These are phyloP conservation scores for Zaprionus tsacasi DNA, from an alignment of 1,140 invertebrate species.

Conservation along the genomic window DNA sequence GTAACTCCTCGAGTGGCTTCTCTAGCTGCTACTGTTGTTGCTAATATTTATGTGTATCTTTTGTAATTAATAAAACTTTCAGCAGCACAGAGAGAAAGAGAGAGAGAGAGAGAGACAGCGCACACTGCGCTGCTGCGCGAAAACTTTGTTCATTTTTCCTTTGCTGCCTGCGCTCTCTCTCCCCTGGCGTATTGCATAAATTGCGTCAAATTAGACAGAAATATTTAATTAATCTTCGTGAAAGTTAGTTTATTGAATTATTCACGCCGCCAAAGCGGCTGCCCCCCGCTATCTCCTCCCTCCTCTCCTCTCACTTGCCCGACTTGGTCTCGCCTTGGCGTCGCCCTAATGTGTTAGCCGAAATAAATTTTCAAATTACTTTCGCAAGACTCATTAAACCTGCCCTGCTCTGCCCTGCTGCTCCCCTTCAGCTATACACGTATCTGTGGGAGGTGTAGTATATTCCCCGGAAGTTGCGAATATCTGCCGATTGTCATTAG, in stretches of 20 bases:
- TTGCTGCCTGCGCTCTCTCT: constrained; percentile 4
- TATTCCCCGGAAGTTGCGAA: constrained; percentile 11
- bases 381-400: constrained; percentile 71
- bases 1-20: constrained; percentile 64
- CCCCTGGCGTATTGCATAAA: constrained; percentile 64
- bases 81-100: constrained; percentile 30
- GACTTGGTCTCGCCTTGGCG: constrained; percentile 33
- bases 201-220: constrained; percentile 82
- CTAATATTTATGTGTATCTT: constrained; percentile 77
- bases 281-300: not conserved
- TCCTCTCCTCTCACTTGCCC: not conserved
- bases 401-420: not conserved
- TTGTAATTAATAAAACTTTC: constrained; percentile 83
- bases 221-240: constrained; percentile 80
- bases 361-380: constrained; percentile 71
- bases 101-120: not conserved
- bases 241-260: constrained; percentile 81
- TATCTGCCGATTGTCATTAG: constrained; percentile 74
- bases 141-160: constrained; percentile 73
- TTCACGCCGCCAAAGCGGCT: constrained; percentile 43
- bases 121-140: constrained; percentile 1
- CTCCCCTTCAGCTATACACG: not conserved
- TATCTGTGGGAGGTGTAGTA: not conserved
- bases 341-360: constrained; percentile 48
- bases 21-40: constrained; percentile 3